A percentile compares a stretch with the other conserved stretches of the same genome.
phyloP scores from a whole-genome alignment of 2,888 invertebrate species.

The Drosophila suboccidentalis region DNA sequence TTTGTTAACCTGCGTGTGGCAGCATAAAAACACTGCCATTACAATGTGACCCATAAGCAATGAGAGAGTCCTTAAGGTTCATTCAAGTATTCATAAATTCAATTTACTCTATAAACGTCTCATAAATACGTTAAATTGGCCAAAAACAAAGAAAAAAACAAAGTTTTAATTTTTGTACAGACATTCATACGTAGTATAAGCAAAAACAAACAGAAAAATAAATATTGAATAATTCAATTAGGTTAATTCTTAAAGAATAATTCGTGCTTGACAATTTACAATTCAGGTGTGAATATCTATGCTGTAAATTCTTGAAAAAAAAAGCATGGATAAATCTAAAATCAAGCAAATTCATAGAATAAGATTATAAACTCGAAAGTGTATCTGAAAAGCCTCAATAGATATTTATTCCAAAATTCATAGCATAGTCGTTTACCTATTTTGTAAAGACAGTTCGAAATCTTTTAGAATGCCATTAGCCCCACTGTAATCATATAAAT shows the following conservation, averaged over 20 bases:
- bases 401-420: not conserved
- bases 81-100: slow-evolving; percentile 35
- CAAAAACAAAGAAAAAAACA: not conserved
- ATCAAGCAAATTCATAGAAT: not conserved
- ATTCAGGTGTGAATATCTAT: not conserved
- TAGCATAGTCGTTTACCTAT: not conserved
- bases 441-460: not conserved
- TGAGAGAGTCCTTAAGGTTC: slow-evolving; percentile 13
- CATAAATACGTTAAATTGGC: slow-evolving; percentile 18
- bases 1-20: slow-evolving; percentile 79
- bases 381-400: not conserved
- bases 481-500: slow-evolving; percentile 5
- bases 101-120: slow-evolving; percentile 31
- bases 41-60: slow-evolving; percentile 19
- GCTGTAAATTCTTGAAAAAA: not conserved
- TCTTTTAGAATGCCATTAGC: slow-evolving; percentile 13
- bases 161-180: not conserved
- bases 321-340: not conserved
- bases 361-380: too few relatives aligned
- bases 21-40: slow-evolving; percentile 35
- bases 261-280: not conserved
- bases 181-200: not conserved
- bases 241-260: not conserved
- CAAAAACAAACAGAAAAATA: not conserved
- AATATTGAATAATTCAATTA: not conserved